Base-by-base conservation (phyloP, 2,113 vertebrate species). In the Pelobates fuscus region DNA sequence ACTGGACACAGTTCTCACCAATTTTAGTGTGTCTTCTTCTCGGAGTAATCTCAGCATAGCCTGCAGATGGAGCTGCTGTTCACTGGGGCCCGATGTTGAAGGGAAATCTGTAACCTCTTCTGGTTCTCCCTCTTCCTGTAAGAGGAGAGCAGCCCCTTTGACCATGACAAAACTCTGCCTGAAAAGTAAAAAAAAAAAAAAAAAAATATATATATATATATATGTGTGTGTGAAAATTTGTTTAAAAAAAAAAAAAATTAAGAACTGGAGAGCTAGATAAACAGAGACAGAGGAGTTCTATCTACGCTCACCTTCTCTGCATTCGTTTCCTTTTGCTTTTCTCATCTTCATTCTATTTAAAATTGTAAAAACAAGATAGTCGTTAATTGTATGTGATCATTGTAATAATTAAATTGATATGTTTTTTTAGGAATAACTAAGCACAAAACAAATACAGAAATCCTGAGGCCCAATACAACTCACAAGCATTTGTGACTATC, bases 121-220 rank as follows among this genome's bases (percentile, higher is more conserved):
- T 2, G 59, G 46, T 5, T 64, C 81, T 41, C 80, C 88, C 14
- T 83, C 89, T 0, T 93, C 93, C 1, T 93, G 94, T 54, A 98
- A 88, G 65, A 96, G 87, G 46, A 93, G 86, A 2, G 93, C 94
- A 0, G 93, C 94, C n/a, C 96, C 96, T 25, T 92, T 93, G 14
- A 98, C 92, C 25, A 98, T 84, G 0, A 94, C 95, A 12, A 98
- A 98, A 80, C 95, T 98, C 85, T 98, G 95, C 84, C 96, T 98
- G 25, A 10, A 8, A n/a, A n/a, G n/a, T 58, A 18, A 15, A 17
- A 23, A 58, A 1, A 37, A 20, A 62, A 23, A 2, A 67, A 4
- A 21, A 1, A 26, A 20, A 7, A n/a, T 52, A 24, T 23, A 30
- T 76, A 1, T 46, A 61, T 2, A 8, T 46, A 26, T 8, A 32